phyloP scores from a whole-genome alignment of 1,140 invertebrate genomes.

The Macrobrachium rosenbergii region DNA sequence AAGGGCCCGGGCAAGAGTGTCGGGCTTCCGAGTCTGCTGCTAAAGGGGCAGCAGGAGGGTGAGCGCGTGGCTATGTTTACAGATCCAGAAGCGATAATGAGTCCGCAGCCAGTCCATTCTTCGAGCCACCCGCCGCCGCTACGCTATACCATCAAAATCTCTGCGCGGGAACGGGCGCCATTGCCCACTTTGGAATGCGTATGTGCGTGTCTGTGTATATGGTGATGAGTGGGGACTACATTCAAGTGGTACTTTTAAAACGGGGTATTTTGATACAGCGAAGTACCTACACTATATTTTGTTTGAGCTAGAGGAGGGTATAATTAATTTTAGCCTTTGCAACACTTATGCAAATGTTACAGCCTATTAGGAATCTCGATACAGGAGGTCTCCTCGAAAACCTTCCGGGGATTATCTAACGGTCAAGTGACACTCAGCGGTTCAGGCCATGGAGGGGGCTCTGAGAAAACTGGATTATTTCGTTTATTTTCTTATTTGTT shows the following conservation, averaged over 20 bases:
- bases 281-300: too few relatives aligned
- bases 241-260: too few relatives aligned
- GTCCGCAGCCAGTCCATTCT: conserved; percentile 47
- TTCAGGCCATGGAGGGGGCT: not conserved
- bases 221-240: conserved; percentile 24
- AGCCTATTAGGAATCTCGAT: conserved; percentile 24
- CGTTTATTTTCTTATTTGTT: too few relatives aligned
- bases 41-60: not conserved
- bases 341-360: conserved; percentile 46
- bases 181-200: not conserved
- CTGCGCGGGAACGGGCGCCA: not conserved
- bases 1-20: too few relatives aligned
- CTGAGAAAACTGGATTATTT: not conserved
- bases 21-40: too few relatives aligned
- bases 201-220: not conserved
- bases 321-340: too few relatives aligned
- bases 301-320: too few relatives aligned
- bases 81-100: conserved; percentile 55
- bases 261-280: too few relatives aligned
- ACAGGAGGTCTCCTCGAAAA: not conserved
- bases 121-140: conserved; percentile 19
- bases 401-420: too few relatives aligned
- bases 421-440: too few relatives aligned
- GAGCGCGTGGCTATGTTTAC: conserved; percentile 53
- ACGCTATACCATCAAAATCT: conserved; percentile 29